These are phyloP conservation scores for Anarrhichthys ocellatus DNA, from an alignment of 2,113 vertebrate species.

Conservation along the genomic window DNA sequence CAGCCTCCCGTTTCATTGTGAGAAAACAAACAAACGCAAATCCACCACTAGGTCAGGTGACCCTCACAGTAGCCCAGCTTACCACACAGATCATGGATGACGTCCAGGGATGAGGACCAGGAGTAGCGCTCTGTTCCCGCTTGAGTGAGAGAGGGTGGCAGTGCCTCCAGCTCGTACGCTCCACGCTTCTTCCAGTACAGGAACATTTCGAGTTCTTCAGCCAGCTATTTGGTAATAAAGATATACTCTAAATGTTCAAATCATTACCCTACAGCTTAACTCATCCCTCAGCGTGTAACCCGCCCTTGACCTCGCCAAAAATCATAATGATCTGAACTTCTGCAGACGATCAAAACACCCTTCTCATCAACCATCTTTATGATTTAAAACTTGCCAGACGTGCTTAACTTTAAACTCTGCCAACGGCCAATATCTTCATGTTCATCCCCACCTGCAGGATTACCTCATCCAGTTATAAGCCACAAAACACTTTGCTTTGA, in stretches of 20 bases:
- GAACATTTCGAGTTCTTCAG: constrained; percentile 84
- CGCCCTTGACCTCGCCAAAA: background rate
- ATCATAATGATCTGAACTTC: background rate
- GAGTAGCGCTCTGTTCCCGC: constrained; percentile 88
- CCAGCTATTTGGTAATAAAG: background rate
- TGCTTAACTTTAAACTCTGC: constrained; percentile 46
- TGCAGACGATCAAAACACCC: constrained; percentile 8
- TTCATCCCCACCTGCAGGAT: constrained; percentile 60
- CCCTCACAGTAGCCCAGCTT: constrained; percentile 67
- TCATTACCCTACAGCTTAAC: background rate
- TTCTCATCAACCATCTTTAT: constrained; percentile 44
- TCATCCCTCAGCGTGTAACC: background rate
- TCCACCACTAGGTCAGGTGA: constrained; percentile 22
- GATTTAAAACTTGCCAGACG: constrained; percentile 26
- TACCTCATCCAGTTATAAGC: constrained; percentile 67
- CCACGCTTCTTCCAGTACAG: constrained; percentile 94
- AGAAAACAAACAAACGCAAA: constrained; percentile 6
- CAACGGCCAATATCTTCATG: constrained; percentile 30
- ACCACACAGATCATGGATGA: constrained; percentile 88
- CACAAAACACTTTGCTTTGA: constrained; percentile 68
- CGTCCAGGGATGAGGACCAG: constrained; percentile 90
- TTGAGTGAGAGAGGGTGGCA: constrained; percentile 77
- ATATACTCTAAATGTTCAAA: background rate
- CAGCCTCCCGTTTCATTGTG: constrained; percentile 1
- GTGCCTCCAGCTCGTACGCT: constrained; percentile 89